Base-by-base conservation (phyloP, 2,113 vertebrate genomes). In the Psammodynastes pulverulentus region DNA sequence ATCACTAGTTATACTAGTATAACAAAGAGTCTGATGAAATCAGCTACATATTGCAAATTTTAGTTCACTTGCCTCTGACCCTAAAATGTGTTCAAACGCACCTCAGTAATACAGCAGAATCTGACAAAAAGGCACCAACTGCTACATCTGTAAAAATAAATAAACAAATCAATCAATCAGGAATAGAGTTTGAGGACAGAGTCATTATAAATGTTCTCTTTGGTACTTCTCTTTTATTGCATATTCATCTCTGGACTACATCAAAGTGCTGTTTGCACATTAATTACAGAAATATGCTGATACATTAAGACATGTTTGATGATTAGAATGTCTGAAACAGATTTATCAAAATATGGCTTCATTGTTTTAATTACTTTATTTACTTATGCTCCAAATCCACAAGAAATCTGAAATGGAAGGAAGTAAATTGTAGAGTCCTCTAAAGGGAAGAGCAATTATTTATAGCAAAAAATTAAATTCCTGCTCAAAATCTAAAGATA, bases 81-180 rank as follows among this genome's bases (percentile, higher is more conserved):
- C 19, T 90, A 49, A 95, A 94, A 96, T 0, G 0, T 9, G 94
- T 88, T 84, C 92, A 3, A 3, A 89, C 97, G 98, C 96, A 99
- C 99, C 99, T 99, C 93, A 99, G 96, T 90, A 99, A 95, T 62
- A 99, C 98, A 9, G 98, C 99, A 56, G 98, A 97, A 96, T 99
- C 97, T 0, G 99, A 99, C 26, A 98, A 97, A 96, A 99, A 99
- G 4, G 99, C 98, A 92, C 99, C 99, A 53, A 99, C 97, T 0
- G 98, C 99, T 92, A 99, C 95, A 97, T 99, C 99, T 99, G 97
- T 48, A 95, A 43, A 94, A 87, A 92, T 23, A n/a, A n/a, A 58
- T 2, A 29, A 13, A n/a, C 4, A 62, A 13, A 62, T 4, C n/a
- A 58, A 58, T n/a, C 26, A 62, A 92, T 96, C 85, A 91, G 86